These are phyloP conservation scores for Drosophila kambysellisi DNA, from an alignment of 2,888 invertebrate species.

Conservation along the genomic window DNA sequence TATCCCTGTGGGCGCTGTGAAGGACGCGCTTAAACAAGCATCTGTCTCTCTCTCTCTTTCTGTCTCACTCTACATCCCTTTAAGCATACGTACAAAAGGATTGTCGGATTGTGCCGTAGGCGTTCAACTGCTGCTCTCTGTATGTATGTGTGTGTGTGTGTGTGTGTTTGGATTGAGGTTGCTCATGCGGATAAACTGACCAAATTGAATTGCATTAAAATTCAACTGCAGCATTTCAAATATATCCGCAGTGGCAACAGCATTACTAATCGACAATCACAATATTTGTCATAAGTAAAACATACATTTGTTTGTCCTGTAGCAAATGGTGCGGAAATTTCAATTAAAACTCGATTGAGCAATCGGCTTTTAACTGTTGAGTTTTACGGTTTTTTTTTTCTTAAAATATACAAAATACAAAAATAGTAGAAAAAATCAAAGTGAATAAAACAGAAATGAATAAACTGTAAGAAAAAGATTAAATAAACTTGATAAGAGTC, in stretches of 20 bases:
- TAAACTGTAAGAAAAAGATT: no score
- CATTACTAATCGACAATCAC: constrained; percentile 32
- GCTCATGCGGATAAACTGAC: constrained; percentile 41
- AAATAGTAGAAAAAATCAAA: neutral
- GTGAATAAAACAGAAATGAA: neutral
- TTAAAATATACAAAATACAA: neutral
- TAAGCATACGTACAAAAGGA: constrained; percentile 50
- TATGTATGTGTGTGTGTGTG: neutral
- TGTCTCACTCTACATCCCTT: constrained; percentile 26
- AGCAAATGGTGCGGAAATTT: constrained; percentile 15
- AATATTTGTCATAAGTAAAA: constrained; percentile 24
- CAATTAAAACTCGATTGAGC: constrained; percentile 31
- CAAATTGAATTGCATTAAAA: constrained; percentile 55
- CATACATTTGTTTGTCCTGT: constrained; percentile 1
- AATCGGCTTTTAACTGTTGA: neutral
- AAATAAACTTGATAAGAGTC: no score
- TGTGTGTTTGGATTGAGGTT: constrained; percentile 35
- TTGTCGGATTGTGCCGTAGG: constrained; percentile 38
- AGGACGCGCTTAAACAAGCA: constrained; percentile 50
- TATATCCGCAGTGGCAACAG: constrained; percentile 38
- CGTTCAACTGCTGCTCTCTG: constrained; percentile 22
- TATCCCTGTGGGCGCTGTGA: constrained; percentile 53
- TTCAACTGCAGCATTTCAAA: constrained; percentile 33
- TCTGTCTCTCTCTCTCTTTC: constrained; percentile 24
- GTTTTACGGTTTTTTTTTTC: no score